phyloP scores from a whole-genome alignment of 2,113 vertebrate species.

The Amblyornis subalaris region DNA sequence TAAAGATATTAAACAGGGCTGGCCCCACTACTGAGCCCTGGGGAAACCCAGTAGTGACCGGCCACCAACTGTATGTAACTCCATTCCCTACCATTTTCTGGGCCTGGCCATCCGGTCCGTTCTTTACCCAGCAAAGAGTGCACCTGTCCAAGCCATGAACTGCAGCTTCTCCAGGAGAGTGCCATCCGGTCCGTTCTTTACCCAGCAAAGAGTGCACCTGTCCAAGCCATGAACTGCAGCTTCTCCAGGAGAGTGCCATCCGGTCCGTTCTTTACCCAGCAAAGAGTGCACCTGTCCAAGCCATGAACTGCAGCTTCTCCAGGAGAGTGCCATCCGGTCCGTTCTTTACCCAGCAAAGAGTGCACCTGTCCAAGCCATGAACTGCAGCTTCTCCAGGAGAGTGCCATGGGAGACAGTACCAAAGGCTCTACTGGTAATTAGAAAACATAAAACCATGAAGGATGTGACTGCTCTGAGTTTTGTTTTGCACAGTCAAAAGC shows the following conservation, averaged over 20 bases:
- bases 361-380: not conserved
- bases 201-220: not conserved
- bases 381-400: not conserved
- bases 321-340: not conserved
- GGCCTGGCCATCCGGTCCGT: not conserved
- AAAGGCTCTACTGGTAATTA: not conserved
- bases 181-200: not conserved
- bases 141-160: not conserved
- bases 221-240: not conserved
- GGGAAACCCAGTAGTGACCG: not conserved
- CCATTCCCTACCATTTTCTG: not conserved
- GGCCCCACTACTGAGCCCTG: not conserved
- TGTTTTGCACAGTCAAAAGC: not conserved
- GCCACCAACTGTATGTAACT: too few species aligned
- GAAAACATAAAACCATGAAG: not conserved
- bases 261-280: too few species aligned
- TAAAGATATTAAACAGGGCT: not conserved
- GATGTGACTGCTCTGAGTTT: not conserved
- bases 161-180: not conserved
- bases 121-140: not conserved
- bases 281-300: not conserved
- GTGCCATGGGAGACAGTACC: not conserved
- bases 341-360: not conserved
- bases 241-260: not conserved
- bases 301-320: not conserved